A percentile compares a stretch with the other conserved stretches of the same genome.
Evolutionary conservation across 2,888 invertebrate genomes (phyloP).

Genomic region (Malthinus seriepunctatus): DNA sequence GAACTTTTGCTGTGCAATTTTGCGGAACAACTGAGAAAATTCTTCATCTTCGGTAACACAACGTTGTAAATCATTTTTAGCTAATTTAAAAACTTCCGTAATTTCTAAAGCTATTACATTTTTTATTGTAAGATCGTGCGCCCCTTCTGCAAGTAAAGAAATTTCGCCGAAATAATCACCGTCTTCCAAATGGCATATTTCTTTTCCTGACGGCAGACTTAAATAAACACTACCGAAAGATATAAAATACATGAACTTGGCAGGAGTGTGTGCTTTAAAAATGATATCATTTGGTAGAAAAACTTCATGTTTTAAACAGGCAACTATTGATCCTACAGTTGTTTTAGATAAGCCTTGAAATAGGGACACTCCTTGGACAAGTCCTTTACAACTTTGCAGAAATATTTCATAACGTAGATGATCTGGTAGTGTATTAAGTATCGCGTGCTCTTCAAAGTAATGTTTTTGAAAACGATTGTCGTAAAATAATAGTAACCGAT

Average conservation of each 20-base stretch:
- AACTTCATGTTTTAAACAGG: conserved; percentile 59
- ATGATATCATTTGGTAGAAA: conserved; percentile 57
- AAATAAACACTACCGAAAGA: conserved; percentile 57
- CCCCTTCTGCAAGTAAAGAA: conserved; percentile 42
- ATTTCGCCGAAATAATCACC: conserved; percentile 55
- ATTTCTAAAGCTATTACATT: conserved; percentile 44
- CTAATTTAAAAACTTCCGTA: conserved; percentile 45
- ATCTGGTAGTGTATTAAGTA: conserved; percentile 46
- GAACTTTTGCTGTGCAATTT: conserved; percentile 47
- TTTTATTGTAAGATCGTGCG: conserved; percentile 27
- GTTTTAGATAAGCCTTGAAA: conserved; percentile 57
- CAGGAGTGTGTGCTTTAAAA: conserved; percentile 48
- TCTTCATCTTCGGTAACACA: conserved; percentile 45
- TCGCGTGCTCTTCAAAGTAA: conserved; percentile 52
- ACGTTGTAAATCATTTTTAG: conserved; percentile 36
- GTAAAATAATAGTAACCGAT: conserved; percentile 50
- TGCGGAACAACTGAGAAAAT: conserved; percentile 50
- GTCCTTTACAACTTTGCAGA: conserved; percentile 58
- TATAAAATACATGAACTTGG: conserved; percentile 58
- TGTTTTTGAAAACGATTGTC: conserved; percentile 51
- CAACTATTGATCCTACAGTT: conserved; percentile 58
- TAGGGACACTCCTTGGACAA: conserved; percentile 60
- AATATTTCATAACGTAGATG: conserved; percentile 57
- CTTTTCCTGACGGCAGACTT: conserved; percentile 53
- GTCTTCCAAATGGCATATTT: conserved; percentile 59